Evolutionary conservation across 2,888 invertebrate species (phyloP).

Genomic region (Glyphotaelius pellucidus): DNA sequence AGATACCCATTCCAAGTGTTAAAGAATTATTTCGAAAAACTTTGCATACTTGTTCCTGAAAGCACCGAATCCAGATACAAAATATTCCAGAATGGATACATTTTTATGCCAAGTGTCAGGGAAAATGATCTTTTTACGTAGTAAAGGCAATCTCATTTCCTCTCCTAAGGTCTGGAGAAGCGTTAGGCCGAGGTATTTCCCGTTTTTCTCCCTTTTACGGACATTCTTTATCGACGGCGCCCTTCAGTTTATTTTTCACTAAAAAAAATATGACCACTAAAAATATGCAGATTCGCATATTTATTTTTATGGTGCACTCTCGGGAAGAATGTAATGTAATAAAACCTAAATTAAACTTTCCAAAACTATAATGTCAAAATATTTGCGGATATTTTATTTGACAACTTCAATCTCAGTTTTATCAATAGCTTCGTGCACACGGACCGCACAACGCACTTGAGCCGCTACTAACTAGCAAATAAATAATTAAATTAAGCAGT

Average conservation of each 20-base stretch:
- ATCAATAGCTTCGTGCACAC: background rate
- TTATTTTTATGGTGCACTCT: background rate
- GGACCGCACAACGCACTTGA: too few relatives aligned
- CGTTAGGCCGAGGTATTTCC: conserved; percentile 9
- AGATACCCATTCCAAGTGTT: too few relatives aligned
- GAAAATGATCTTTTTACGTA: conserved; percentile 28
- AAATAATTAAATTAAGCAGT: background rate
- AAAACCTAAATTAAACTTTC: background rate
- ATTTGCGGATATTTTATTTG: background rate
- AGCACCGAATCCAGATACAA: background rate
- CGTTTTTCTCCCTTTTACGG: background rate
- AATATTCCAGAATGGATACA: conserved; percentile 2
- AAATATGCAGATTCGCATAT: background rate
- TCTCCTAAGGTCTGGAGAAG: conserved; percentile 13
- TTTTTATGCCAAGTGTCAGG: conserved; percentile 45
- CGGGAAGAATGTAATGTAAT: background rate
- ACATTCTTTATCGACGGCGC: conserved; percentile 5
- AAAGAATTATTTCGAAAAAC: background rate
- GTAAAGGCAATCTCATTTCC: conserved; percentile 53
- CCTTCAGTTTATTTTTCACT: background rate
- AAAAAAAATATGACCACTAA: background rate
- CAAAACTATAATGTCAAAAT: background rate
- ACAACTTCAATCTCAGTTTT: background rate
- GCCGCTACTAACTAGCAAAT: background rate
- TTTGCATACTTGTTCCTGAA: background rate